Percentiles rank a stretch among this genome's conserved stretches.
Conservation (phyloP, 2,888 invertebrate genomes). For the Ischnura elegans region DNA sequence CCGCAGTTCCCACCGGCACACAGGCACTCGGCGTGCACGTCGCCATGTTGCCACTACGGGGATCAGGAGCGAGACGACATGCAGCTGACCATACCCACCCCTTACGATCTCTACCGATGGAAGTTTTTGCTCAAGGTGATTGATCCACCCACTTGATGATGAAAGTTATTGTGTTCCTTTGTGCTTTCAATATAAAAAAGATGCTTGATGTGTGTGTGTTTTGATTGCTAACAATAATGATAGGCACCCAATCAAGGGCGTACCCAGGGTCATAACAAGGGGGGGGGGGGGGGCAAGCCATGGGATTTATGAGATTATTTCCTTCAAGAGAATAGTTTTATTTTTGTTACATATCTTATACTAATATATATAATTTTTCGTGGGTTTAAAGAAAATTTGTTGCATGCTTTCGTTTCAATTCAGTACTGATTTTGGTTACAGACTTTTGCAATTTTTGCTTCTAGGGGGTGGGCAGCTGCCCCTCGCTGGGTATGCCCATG, state of each 20-base stretch:
- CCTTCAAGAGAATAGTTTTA: too few relatives aligned
- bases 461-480: too few relatives aligned
- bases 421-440: too few relatives aligned
- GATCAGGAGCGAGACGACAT: slow-evolving; percentile 51
- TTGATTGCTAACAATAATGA: neutral
- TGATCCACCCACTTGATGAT: neutral
- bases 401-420: too few relatives aligned
- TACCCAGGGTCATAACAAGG: too few relatives aligned
- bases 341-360: too few relatives aligned
- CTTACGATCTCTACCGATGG: slow-evolving; percentile 69
- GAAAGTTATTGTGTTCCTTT: neutral
- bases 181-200: neutral
- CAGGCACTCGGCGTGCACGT: slow-evolving; percentile 45
- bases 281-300: too few relatives aligned
- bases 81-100: slow-evolving; percentile 66
- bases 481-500: too few relatives aligned
- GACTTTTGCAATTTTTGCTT: too few relatives aligned
- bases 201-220: neutral
- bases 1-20: slow-evolving; percentile 29
- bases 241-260: neutral
- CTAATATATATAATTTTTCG: too few relatives aligned
- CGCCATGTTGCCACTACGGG: slow-evolving; percentile 54
- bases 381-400: too few relatives aligned
- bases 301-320: too few relatives aligned
- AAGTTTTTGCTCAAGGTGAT: slow-evolving; percentile 69